Percentiles rank a stretch among this genome's conserved stretches.
Evolutionary conservation across 2,113 vertebrate genomes (phyloP).

Genomic region (Hucho hucho): DNA sequence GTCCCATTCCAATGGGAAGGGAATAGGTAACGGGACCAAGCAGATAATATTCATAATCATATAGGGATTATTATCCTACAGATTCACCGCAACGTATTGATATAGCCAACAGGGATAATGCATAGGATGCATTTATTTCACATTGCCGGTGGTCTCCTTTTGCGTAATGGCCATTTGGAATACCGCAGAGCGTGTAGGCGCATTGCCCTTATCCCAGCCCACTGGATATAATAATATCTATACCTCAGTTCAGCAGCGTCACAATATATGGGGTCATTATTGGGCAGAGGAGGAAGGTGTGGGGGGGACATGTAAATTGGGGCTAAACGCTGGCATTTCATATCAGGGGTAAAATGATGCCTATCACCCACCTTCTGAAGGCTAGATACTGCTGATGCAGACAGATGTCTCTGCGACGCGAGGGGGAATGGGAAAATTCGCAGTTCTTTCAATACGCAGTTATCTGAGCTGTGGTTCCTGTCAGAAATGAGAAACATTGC

Average conservation of each 20-base stretch:
- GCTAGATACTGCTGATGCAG: constrained; percentile 56
- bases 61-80: neutral
- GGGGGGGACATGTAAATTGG: neutral
- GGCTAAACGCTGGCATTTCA: neutral
- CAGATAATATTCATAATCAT: constrained; percentile 15
- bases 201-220: constrained; percentile 60
- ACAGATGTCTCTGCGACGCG: constrained; percentile 65
- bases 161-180: constrained; percentile 57
- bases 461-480: constrained; percentile 56
- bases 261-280: neutral
- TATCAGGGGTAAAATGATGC: constrained; percentile 7
- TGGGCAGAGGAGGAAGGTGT: neutral
- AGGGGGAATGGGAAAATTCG: constrained; percentile 56
- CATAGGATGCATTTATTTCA: constrained; percentile 14
- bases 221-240: constrained; percentile 41
- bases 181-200: constrained; percentile 72
- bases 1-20: neutral
- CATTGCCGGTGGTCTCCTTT: constrained; percentile 23
- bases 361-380: constrained; percentile 50
- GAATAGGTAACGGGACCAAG: constrained; percentile 6
- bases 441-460: constrained; percentile 77
- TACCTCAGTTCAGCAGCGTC: neutral
- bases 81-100: neutral
- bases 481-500: constrained; percentile 45
- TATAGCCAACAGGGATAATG: neutral